Percentiles rank a stretch among this genome's conserved stretches.
phyloP scores from a whole-genome alignment of 2,888 invertebrate species.

The Acanthococcus lagerstroemiae region DNA sequence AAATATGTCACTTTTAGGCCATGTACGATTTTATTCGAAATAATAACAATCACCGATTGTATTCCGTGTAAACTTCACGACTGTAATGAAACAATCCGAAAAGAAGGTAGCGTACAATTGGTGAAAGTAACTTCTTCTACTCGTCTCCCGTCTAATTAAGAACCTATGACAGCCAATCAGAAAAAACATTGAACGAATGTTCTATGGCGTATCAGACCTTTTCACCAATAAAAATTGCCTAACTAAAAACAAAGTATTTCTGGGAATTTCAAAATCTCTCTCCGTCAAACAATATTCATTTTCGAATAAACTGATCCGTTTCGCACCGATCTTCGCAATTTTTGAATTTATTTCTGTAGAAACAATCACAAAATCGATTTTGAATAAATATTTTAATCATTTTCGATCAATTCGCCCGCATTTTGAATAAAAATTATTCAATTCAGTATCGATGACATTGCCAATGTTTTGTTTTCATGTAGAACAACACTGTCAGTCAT shows the following conservation, averaged over 20 bases:
- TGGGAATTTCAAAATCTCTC: not conserved
- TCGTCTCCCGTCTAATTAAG: not conserved
- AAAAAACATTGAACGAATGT: not conserved
- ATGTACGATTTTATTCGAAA: conserved; percentile 21
- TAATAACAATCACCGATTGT: conserved; percentile 29
- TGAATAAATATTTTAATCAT: no score
- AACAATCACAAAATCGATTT: not conserved
- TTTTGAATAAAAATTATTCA: no score
- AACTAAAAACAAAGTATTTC: not conserved
- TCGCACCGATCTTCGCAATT: not conserved
- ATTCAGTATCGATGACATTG: no score
- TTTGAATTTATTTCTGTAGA: not conserved
- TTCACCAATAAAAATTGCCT: conserved; percentile 8
- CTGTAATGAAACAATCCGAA: conserved; percentile 19
- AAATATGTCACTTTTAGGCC: conserved; percentile 25
- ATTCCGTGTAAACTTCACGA: conserved; percentile 22
- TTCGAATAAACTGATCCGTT: no score
- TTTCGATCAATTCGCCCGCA: no score
- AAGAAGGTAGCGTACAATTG: conserved; percentile 18
- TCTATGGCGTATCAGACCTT: conserved; percentile 23
- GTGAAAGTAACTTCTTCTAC: conserved; percentile 25
- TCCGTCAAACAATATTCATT: no score
- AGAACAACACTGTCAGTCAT: not conserved
- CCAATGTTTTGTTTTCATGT: not conserved
- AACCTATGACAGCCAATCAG: conserved; percentile 7